A percentile compares a stretch with the other conserved stretches of the same genome.
These are phyloP conservation scores for Urocynchramus pylzowi DNA, from an alignment of 2,113 vertebrate species.

Conservation along the genomic window DNA sequence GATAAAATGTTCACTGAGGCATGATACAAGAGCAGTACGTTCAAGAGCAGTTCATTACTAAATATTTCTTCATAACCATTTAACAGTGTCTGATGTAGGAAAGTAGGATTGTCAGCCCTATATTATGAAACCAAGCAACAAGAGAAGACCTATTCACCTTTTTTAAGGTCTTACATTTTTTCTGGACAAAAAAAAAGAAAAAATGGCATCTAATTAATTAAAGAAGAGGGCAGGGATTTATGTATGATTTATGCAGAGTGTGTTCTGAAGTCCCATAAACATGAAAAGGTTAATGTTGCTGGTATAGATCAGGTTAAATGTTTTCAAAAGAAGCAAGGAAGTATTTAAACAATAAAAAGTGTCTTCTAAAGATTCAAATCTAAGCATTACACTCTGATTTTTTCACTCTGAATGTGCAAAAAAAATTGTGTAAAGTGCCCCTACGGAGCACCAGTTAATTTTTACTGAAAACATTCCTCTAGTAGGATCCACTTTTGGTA, in stretches of 20 bases:
- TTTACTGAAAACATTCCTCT: not conserved
- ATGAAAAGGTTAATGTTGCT: not conserved
- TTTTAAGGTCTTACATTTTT: not conserved
- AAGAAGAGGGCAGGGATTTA: not conserved
- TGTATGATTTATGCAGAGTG: not conserved
- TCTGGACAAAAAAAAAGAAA: not conserved
- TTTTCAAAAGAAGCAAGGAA: not conserved
- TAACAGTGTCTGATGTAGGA: not conserved
- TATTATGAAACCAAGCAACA: not conserved
- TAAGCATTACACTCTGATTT: not conserved
- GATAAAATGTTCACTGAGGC: constrained; percentile 4
- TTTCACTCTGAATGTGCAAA: not conserved
- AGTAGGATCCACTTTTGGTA: not conserved
- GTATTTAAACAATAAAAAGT: not conserved
- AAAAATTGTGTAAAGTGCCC: not conserved
- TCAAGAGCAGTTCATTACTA: not conserved
- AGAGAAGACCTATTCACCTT: not conserved
- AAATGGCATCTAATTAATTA: not conserved
- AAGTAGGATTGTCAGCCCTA: not conserved
- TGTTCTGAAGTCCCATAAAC: not conserved
- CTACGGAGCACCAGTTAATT: not conserved
- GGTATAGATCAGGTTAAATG: not conserved
- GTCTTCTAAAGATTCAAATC: not conserved
- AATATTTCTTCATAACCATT: not conserved
- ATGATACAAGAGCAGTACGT: not conserved